phyloP scores from a whole-genome alignment of 2,888 invertebrate species.

The Troides helena region DNA sequence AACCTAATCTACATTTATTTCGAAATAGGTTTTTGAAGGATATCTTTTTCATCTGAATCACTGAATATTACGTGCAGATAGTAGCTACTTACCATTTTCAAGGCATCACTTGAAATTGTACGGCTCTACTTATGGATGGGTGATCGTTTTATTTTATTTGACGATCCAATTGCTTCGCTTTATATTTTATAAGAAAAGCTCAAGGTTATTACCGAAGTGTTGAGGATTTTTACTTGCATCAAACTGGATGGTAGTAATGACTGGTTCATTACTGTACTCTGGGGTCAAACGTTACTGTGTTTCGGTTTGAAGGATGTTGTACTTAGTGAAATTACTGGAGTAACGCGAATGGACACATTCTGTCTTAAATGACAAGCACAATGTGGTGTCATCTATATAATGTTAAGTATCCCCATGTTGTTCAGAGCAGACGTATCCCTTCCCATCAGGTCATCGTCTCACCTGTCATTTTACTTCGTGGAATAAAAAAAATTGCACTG shows the following conservation, averaged over 20 bases:
- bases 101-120: constrained; percentile 26
- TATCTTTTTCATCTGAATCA: constrained; percentile 3
- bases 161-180: constrained; percentile 1
- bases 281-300: no score
- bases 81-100: constrained; percentile 19
- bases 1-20: constrained; percentile 5
- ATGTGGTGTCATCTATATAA: no score
- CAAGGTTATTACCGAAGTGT: neutral
- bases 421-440: no score
- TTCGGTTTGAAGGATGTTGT: no score
- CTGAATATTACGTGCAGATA: constrained; percentile 6
- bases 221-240: neutral
- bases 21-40: constrained; percentile 1
- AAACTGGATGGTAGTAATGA: neutral
- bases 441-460: no score
- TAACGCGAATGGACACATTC: no score
- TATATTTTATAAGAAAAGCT: constrained; percentile 3
- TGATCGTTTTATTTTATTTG: constrained; percentile 20
- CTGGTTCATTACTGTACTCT: neutral
- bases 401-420: no score
- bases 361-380: no score
- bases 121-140: constrained; percentile 13
- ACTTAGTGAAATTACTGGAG: no score
- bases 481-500: no score
- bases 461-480: no score